These are phyloP conservation scores for Austrofundulus limnaeus DNA, from an alignment of 2,113 vertebrate genomes.

Conservation along the genomic window DNA sequence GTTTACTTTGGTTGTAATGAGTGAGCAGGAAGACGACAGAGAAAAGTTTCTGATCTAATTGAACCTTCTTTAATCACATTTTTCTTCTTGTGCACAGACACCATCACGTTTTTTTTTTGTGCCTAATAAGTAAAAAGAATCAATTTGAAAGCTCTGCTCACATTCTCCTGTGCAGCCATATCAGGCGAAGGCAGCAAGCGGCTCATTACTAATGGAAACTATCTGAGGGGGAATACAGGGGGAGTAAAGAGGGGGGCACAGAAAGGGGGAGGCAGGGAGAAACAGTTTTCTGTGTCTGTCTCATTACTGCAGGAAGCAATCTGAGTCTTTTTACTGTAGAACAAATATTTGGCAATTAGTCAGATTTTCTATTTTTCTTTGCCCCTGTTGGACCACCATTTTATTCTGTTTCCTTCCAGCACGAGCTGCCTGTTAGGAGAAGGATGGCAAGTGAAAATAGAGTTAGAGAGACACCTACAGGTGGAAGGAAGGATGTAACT, in stretches of 20 bases:
- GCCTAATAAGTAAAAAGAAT: conserved; percentile 44
- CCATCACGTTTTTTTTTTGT: conserved; percentile 8
- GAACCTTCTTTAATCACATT: conserved; percentile 6
- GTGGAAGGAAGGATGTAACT: conserved; percentile 42
- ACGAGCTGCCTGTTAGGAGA: neutral
- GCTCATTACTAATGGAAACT: conserved; percentile 55
- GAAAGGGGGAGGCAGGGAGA: neutral
- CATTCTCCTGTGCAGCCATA: conserved; percentile 24
- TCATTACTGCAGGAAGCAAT: conserved; percentile 47
- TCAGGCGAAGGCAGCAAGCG: conserved; percentile 33
- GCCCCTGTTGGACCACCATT: neutral
- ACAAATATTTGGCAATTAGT: conserved; percentile 64
- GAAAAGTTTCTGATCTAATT: neutral
- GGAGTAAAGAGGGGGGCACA: neutral
- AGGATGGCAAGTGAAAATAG: conserved; percentile 10
- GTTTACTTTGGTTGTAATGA: neutral
- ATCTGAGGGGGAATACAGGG: conserved; percentile 13
- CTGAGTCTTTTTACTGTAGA: conserved; percentile 35
- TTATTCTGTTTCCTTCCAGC: neutral
- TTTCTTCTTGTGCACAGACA: neutral
- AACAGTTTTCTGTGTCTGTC: conserved; percentile 24
- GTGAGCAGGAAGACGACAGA: neutral
- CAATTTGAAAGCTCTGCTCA: conserved; percentile 17
- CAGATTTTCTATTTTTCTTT: conserved; percentile 39
- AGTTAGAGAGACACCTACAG: conserved; percentile 72